Evolutionary conservation across 2,797 vertebrate genomes (phyloP), one percentile per base, ranked within the genome.

Genomic region (Jordanella pulchra): DNA sequence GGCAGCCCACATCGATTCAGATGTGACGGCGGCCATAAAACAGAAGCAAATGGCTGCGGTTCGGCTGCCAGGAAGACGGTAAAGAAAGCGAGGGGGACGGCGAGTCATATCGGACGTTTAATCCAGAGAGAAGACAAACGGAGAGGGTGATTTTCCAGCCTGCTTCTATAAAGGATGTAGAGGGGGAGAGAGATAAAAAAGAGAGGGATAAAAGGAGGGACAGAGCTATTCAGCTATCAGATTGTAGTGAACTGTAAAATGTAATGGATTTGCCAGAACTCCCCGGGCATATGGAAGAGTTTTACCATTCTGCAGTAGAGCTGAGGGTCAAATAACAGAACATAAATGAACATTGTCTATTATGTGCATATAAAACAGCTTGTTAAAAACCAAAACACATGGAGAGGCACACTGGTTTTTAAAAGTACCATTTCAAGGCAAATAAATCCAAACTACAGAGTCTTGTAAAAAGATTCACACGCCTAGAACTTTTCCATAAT

Each of bases 21-120:
- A 91, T 89, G 89, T 90, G 84, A 91, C 53, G 69, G 73, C 60
- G 54, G 81, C 80, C 80, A 87, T 93, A 87, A 90, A 90, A 75
- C 51, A 83, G 66, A 75, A 67, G 82, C 72, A 91, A 92, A 92
- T 79, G 83, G 84, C 50, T 11, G 47, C 76, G 72, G 77, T 83
- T 77, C 80, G 74, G 80, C 83, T 68, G 61, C 84, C 78, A 79
- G 87, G 71, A 80, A 69, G 73, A 69, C 60, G 44, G 78, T 51
- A 73, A 79, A 76, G 74, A 66, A 73, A 65, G 75, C 74, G 83
- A 83, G 64, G 69, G 65, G 72, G 68, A 61, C 27, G 7, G 79
- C 0, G 25, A 58, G 69, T 50, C 53, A 71, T 69, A 89, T 89
- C 87, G 47, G 80, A 89, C 79, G 84, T 91, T 82, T 86, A 83